Evolutionary conservation across 2,888 invertebrate genomes (phyloP).

Genomic region (Silvanus unidentatus): DNA sequence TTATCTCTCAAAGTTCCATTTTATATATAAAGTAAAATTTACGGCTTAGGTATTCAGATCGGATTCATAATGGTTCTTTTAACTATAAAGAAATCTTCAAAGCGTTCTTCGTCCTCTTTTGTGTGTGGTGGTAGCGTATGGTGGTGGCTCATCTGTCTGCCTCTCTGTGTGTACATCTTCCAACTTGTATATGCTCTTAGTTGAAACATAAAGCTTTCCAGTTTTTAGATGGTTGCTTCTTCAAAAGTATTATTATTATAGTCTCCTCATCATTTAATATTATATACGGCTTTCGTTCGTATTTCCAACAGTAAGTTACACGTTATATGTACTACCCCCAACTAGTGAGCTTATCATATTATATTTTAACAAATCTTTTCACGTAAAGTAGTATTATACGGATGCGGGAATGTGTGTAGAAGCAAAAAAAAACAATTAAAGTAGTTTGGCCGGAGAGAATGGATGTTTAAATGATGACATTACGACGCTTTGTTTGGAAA

Average conservation of each 20-base stretch:
- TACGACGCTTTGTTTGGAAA: too few relatives aligned
- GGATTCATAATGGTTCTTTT: conserved; percentile 19
- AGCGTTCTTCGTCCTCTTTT: conserved; percentile 8
- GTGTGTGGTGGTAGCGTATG: too few relatives aligned
- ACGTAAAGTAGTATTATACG: too few relatives aligned
- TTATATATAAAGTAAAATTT: conserved; percentile 20
- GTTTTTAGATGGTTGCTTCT: conserved; percentile 14
- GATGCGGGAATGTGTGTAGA: too few relatives aligned
- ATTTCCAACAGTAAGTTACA: too few relatives aligned
- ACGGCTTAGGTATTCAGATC: conserved; percentile 25
- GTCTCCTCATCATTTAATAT: not conserved
- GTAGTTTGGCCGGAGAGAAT: too few relatives aligned
- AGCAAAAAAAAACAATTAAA: too few relatives aligned
- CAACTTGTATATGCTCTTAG: not conserved
- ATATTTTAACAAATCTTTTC: conserved; percentile 3
- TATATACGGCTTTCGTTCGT: too few relatives aligned
- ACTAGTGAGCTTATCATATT: conserved; percentile 18
- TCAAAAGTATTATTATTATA: conserved; percentile 4
- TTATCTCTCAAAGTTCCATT: conserved; percentile 16
- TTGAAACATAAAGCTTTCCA: conserved; percentile 15
- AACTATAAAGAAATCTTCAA: conserved; percentile 19
- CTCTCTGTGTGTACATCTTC: too few relatives aligned
- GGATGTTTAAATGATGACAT: too few relatives aligned
- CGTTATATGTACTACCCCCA: too few relatives aligned
- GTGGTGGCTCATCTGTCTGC: too few relatives aligned